Base-by-base conservation (phyloP, 2,888 invertebrate genomes). In the Noctua janthina region DNA sequence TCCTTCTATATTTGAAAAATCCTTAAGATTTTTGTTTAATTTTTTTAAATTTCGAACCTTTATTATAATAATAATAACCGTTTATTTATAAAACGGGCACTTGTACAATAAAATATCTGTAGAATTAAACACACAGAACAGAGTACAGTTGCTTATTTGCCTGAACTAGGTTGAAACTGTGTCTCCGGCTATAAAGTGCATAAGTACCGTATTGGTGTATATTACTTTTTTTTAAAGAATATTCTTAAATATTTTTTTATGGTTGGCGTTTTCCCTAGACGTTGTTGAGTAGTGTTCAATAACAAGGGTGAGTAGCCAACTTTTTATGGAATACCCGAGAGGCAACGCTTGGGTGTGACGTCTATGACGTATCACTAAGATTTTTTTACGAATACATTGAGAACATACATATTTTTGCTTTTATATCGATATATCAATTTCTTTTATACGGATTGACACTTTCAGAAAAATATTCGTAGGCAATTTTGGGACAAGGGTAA, bases 341-440 rank as follows among this genome's bases (percentile, higher is more conserved):
- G 96, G 94, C 94, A 89, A 91, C 92, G 91, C 90, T 89, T 86
- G 90, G 91, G 94, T 94, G 91, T 96, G 96, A 96, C 96, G 93
- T 94, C 96, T 96, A 97, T 97, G 97, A 97, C 96, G 96, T 96
- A 96, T 96, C 94, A 93, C 94, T 93, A 91, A 94, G 93, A 94
- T 95, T 96, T 96, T 29, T 95, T 96, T 96, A 95, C 93, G 93
- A 95, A 94, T 93, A 95, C 92, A 92, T 91, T 91, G 91, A 83
- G 93, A 95, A 96, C 97, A 96, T 96, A 97, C 97, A 97, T 96
- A 96, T 96, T 96, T 97, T 96, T 96, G 96, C 97, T 97, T 96
- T 97, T 96, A 97, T 95, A 92, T 95, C 96, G 94, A 96, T 96
- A 94, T 94, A 96, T 97, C 96, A 96, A 96, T 95, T 95, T 95